phyloP scores from a whole-genome alignment of 2,113 vertebrate genomes.

The Cavia aperea region DNA sequence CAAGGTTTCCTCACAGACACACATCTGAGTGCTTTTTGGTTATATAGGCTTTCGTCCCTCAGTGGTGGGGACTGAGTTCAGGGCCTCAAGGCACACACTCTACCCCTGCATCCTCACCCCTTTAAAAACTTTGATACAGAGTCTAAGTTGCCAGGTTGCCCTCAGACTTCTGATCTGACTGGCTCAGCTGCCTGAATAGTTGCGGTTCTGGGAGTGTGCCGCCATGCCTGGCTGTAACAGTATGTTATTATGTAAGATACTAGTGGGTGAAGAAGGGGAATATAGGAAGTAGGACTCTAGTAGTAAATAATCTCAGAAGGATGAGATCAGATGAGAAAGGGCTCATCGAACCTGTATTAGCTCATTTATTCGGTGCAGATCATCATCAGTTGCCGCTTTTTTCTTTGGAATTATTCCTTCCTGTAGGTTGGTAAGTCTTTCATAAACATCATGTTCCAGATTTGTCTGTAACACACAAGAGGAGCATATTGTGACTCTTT shows the following conservation, averaged over 20 bases:
- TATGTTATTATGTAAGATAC: background rate
- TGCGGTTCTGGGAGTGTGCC: background rate
- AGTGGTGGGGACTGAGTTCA: background rate
- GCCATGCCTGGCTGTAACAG: background rate
- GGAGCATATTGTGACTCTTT: background rate
- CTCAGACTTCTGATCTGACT: background rate
- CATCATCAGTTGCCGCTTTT: constrained; percentile 91
- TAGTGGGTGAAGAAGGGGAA: background rate
- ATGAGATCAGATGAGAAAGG: background rate
- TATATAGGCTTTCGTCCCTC: background rate
- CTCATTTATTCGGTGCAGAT: constrained; percentile 95
- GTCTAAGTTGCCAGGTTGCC: background rate
- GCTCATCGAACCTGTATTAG: constrained; percentile 90
- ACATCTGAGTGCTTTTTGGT: background rate
- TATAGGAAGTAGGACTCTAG: background rate
- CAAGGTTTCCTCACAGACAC: background rate
- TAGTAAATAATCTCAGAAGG: background rate
- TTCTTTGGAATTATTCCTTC: constrained; percentile 98
- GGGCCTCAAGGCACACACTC: background rate
- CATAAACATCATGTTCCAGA: constrained; percentile 95
- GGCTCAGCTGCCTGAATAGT: background rate
- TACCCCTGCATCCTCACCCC: background rate
- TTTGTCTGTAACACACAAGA: constrained; percentile 81
- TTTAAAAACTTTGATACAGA: background rate
- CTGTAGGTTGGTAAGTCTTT: constrained; percentile 92